Conservation (phyloP, 2,888 invertebrate genomes). For the Drosophila quasianomalipes region DNA sequence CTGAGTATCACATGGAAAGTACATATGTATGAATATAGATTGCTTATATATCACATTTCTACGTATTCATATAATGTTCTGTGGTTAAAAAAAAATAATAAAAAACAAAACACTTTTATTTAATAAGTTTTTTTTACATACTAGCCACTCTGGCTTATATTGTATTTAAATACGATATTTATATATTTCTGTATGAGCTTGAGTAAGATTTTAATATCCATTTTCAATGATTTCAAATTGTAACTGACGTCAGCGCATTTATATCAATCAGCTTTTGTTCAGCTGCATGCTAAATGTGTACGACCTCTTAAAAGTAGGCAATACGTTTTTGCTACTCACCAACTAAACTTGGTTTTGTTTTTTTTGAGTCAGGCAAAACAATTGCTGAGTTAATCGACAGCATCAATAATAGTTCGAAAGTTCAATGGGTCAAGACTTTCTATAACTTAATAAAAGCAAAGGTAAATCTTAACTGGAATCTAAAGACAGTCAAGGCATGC, state of each 20-base stretch:
- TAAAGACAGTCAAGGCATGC: not conserved
- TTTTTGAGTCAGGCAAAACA: not conserved
- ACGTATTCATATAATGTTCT: constrained; percentile 15
- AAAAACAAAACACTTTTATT: not conserved
- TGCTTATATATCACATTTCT: constrained; percentile 17
- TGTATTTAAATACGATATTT: not conserved
- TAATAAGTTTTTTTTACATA: not conserved
- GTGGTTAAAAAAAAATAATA: not conserved
- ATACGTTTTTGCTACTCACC: not conserved
- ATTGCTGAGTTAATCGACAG: not conserved
- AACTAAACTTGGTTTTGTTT: not conserved
- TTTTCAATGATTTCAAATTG: not conserved
- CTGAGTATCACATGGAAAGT: not conserved
- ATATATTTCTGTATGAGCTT: not conserved
- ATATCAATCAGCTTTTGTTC: constrained; percentile 20
- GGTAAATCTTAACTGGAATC: not conserved
- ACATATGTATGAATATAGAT: not conserved
- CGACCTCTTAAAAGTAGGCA: constrained; percentile 17
- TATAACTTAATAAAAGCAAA: not conserved
- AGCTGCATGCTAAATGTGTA: not conserved
- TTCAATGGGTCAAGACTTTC: too few relatives aligned
- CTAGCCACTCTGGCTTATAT: not conserved
- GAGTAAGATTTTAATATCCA: not conserved
- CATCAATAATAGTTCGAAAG: not conserved
- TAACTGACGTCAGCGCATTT: not conserved